A percentile compares a stretch with the other conserved stretches of the same genome.
Evolutionary conservation across 2,888 invertebrate genomes (phyloP).

Genomic region (Trissonchulus sp.): DNA sequence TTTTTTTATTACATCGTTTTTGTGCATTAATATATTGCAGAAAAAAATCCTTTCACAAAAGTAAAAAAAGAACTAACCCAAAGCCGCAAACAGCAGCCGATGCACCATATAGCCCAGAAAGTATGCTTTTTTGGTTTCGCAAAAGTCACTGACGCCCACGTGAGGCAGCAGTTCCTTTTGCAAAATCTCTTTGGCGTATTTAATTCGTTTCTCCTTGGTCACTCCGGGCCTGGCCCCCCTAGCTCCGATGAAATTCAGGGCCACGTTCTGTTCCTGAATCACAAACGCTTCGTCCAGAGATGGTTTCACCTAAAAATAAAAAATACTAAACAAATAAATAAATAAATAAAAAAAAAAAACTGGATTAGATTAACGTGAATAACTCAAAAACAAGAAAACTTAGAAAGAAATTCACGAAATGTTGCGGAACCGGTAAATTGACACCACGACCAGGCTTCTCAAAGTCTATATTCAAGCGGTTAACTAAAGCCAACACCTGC

Average conservation of each 20-base stretch:
- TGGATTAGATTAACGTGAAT: background rate
- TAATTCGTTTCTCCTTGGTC: constrained; percentile 95
- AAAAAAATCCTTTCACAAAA: too few species aligned
- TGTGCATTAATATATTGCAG: too few species aligned
- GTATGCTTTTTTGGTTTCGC: constrained; percentile 94
- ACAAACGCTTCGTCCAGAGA: constrained; percentile 98
- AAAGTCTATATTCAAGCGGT: too few species aligned
- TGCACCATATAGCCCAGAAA: constrained; percentile 86
- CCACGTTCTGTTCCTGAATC: constrained; percentile 97
- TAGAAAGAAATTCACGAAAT: too few species aligned
- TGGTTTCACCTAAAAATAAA: constrained; percentile 67
- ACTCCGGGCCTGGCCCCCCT: constrained; percentile 96
- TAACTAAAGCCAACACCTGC: too few species aligned
- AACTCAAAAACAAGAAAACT: constrained; percentile 44
- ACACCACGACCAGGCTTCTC: too few species aligned
- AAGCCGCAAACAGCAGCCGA: constrained; percentile 72
- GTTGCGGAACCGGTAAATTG: too few species aligned
- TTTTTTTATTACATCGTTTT: too few species aligned
- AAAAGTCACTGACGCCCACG: constrained; percentile 97
- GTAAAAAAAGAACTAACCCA: constrained; percentile 1
- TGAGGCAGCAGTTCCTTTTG: constrained; percentile 99
- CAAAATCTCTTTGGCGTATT: constrained; percentile 96
- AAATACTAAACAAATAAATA: too few species aligned
- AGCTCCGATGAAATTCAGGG: constrained; percentile 94
- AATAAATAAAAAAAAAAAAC: constrained; percentile 25